These are phyloP conservation scores for Okapia johnstoni DNA, from an alignment of 2,113 vertebrate genomes.

Conservation along the genomic window DNA sequence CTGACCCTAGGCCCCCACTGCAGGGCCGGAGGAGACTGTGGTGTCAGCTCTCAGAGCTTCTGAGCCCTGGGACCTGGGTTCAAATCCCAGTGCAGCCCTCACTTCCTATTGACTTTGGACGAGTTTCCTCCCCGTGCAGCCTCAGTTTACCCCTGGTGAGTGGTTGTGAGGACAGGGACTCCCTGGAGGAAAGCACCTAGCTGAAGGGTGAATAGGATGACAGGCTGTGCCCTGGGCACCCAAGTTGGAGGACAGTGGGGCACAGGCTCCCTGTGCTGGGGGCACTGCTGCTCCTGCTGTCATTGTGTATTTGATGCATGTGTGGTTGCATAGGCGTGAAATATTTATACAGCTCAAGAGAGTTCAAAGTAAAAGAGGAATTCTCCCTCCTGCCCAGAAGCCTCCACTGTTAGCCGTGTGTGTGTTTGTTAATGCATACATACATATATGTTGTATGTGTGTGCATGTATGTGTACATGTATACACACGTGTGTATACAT, in stretches of 20 bases:
- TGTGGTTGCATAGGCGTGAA: neutral
- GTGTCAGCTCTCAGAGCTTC: neutral
- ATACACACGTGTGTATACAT: neutral
- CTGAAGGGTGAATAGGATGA: neutral
- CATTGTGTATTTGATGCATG: neutral
- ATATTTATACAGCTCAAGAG: neutral
- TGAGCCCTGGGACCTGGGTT: neutral
- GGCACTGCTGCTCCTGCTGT: too few relatives aligned
- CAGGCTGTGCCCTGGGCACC: neutral
- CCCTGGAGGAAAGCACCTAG: neutral
- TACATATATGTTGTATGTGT: too few relatives aligned
- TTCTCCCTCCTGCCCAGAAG: neutral
- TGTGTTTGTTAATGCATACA: neutral
- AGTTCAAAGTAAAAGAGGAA: neutral
- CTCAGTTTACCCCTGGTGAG: neutral
- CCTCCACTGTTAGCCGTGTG: neutral
- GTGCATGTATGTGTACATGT: fast-evolving
- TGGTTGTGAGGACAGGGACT: neutral
- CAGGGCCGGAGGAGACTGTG: neutral
- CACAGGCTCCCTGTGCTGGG: neutral
- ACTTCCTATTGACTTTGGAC: neutral
- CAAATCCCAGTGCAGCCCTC: neutral
- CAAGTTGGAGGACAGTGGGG: neutral
- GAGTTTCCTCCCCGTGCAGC: neutral
- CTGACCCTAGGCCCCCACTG: neutral